Evolutionary conservation across 2,113 vertebrate species (phyloP).

Genomic region (Montifringilla adamsi): DNA sequence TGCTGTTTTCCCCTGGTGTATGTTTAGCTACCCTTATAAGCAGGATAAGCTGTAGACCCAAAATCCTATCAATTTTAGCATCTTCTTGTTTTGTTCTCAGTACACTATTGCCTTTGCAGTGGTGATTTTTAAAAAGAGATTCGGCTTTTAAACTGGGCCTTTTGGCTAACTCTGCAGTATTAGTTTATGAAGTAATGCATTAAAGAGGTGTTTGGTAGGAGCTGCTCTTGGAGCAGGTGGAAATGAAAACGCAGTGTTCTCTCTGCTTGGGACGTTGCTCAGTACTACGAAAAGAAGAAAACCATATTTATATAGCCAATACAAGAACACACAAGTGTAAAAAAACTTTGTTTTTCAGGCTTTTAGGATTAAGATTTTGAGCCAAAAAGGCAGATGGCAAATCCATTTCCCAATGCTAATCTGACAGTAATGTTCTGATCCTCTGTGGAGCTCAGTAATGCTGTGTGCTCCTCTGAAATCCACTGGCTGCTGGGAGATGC

Average conservation of each 20-base stretch:
- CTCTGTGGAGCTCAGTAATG: background rate
- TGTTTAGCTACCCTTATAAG: background rate
- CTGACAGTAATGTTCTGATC: background rate
- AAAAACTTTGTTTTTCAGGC: background rate
- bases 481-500: background rate
- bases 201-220: background rate
- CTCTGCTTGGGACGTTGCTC: background rate
- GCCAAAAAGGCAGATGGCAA: constrained; percentile 16
- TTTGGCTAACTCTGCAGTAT: background rate
- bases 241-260: background rate
- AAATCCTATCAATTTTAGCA: background rate
- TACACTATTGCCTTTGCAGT: background rate
- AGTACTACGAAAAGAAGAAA: background rate
- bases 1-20: background rate
- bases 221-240: background rate
- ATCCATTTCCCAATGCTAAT: background rate
- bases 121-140: background rate
- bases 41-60: background rate
- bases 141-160: background rate
- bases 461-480: background rate
- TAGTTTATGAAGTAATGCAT: background rate
- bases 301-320: background rate
- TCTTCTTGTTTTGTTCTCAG: background rate
- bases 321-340: background rate
- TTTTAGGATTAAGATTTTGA: background rate